Evolutionary conservation across 2,888 invertebrate species (phyloP).

Genomic region (Perizoma affinitatum): DNA sequence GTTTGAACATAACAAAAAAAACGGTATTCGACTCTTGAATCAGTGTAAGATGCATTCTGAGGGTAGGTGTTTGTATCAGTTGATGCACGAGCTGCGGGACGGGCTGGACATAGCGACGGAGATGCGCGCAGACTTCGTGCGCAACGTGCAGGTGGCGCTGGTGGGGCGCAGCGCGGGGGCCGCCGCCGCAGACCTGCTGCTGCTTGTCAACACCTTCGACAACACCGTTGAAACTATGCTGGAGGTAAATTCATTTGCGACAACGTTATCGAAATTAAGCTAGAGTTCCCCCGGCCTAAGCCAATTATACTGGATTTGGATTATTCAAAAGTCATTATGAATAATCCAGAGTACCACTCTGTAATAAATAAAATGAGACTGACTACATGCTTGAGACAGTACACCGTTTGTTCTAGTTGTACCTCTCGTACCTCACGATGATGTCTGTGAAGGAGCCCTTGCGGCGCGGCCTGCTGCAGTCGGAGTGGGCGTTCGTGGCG

Average conservation of each 20-base stretch:
- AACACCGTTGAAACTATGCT: conserved; percentile 89
- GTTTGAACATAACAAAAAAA: too few species aligned
- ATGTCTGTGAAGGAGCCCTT: conserved; percentile 90
- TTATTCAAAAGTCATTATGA: too few species aligned
- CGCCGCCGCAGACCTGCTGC: conserved; percentile 76
- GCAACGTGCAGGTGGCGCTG: conserved; percentile 85
- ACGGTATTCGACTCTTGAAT: too few species aligned
- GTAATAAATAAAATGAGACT: too few species aligned
- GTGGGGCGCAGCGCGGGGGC: conserved; percentile 54
- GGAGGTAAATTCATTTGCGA: conserved; percentile 70
- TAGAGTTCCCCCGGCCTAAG: background rate
- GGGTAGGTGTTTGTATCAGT: conserved; percentile 56
- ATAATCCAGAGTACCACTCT: too few species aligned
- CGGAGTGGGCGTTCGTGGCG: conserved; percentile 95
- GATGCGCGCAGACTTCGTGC: conserved; percentile 90
- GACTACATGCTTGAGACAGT: too few species aligned
- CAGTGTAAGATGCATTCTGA: too few species aligned
- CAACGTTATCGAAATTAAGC: background rate
- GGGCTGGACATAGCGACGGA: conserved; percentile 92
- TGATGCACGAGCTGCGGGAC: conserved; percentile 95
- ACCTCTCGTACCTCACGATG: conserved; percentile 93
- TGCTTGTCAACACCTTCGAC: conserved; percentile 89
- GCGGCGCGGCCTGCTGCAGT: conserved; percentile 91
- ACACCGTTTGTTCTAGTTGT: conserved; percentile 81
- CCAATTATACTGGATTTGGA: too few species aligned